phyloP scores from a whole-genome alignment of 2,888 invertebrate species.

The Eugnorisma glareosa region DNA sequence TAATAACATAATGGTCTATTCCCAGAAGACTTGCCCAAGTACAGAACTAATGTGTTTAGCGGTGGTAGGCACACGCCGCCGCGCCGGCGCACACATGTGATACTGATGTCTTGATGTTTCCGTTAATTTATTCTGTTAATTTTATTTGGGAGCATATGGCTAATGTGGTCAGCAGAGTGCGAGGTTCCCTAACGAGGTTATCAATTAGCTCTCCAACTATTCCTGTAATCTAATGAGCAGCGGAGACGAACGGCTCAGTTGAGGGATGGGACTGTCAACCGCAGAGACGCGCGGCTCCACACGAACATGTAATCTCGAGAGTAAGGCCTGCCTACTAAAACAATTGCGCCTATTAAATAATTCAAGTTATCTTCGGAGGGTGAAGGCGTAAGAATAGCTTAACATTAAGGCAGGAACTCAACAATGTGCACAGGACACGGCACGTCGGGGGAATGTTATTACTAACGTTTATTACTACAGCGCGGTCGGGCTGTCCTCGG shows the following conservation, averaged over 20 bases:
- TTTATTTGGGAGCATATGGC: slow-evolving; percentile 6
- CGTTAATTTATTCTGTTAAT: background rate
- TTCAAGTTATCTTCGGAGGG: slow-evolving; percentile 29
- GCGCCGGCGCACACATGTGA: background rate
- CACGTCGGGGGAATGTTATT: slow-evolving; percentile 60
- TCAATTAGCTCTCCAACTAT: background rate
- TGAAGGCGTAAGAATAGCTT: slow-evolving; percentile 52
- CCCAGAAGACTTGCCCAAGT: background rate
- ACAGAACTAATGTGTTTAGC: background rate
- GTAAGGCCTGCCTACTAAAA: slow-evolving; percentile 9
- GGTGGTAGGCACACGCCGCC: background rate
- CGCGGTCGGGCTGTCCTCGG: slow-evolving; percentile 33
- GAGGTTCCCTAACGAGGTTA: slow-evolving; percentile 22
- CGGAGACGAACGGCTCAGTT: background rate
- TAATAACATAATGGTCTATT: background rate
- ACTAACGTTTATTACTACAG: slow-evolving; percentile 39
- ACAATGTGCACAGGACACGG: slow-evolving; percentile 53
- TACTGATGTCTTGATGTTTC: slow-evolving; percentile 12
- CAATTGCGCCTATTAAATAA: slow-evolving; percentile 44
- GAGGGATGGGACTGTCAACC: background rate
- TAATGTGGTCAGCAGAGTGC: slow-evolving; percentile 11
- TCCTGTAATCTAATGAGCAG: slow-evolving; percentile 24
- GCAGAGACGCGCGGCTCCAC: background rate
- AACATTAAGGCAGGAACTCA: slow-evolving; percentile 47
- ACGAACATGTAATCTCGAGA: slow-evolving; percentile 22